A percentile compares a stretch with the other conserved stretches of the same genome.
phyloP scores from a whole-genome alignment of 2,113 vertebrate genomes.

The Phyllopteryx taeniolatus region DNA sequence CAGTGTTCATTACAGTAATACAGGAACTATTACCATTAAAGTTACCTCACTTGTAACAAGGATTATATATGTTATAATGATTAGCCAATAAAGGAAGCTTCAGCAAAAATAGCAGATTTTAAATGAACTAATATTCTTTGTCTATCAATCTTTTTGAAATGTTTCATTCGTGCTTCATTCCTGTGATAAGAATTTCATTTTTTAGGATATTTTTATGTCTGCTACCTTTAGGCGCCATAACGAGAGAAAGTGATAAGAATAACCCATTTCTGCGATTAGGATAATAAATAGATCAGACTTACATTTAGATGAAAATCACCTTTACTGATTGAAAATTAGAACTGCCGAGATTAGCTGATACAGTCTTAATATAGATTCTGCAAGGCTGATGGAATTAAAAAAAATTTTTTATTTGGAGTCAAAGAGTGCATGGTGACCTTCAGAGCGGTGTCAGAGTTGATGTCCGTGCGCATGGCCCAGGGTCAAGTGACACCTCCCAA shows the following conservation, averaged over 20 bases:
- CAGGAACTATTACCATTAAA: no score
- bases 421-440: conserved; percentile 40
- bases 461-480: conserved; percentile 47
- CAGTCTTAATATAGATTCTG: conserved; percentile 13
- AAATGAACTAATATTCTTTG: no score
- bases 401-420: conserved; percentile 22
- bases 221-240: neutral
- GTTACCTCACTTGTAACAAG: no score
- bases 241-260: neutral
- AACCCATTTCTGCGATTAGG: conserved; percentile 9
- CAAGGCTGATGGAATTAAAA: conserved; percentile 18
- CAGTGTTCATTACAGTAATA: no score
- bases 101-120: no score
- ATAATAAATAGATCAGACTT: conserved; percentile 23
- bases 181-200: neutral
- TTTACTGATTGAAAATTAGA: conserved; percentile 40
- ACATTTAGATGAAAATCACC: conserved; percentile 28
- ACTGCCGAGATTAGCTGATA: conserved; percentile 14
- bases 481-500: conserved; percentile 67
- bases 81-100: no score
- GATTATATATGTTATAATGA: no score
- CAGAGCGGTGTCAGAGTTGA: conserved; percentile 41
- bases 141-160: no score
- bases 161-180: no score
- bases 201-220: neutral